Evolutionary conservation across 2,888 invertebrate species (phyloP).

Genomic region (Nasonovia ribisnigri): DNA sequence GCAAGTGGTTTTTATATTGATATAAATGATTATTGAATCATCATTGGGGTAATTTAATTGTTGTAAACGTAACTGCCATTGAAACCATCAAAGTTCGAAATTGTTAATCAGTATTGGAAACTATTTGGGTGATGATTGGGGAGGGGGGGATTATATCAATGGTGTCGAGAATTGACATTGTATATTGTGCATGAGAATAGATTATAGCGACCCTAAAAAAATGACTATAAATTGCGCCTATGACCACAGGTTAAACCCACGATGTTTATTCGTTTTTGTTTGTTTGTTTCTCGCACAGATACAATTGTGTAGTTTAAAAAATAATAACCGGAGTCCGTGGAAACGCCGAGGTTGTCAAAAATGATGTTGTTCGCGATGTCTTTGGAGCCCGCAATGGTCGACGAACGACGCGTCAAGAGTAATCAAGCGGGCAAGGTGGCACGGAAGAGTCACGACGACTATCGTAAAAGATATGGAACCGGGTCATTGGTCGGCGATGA

Average conservation of each 20-base stretch:
- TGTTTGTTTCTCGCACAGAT: conserved; percentile 49
- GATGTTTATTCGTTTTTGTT: conserved; percentile 32
- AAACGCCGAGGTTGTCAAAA: background rate
- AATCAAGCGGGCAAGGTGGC: background rate
- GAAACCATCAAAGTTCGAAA: background rate
- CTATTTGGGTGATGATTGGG: background rate
- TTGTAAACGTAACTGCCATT: background rate
- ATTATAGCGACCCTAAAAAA: background rate
- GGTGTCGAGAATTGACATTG: background rate
- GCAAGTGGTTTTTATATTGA: background rate
- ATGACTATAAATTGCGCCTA: conserved; percentile 7
- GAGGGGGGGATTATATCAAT: background rate
- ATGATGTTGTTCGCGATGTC: background rate
- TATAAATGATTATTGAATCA: background rate
- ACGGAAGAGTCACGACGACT: background rate
- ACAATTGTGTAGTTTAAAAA: conserved; percentile 1
- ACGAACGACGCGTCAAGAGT: too few relatives aligned
- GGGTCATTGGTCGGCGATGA: background rate
- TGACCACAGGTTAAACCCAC: conserved; percentile 28
- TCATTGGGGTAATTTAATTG: background rate
- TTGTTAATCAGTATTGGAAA: background rate
- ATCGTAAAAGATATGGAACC: background rate
- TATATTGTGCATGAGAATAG: background rate
- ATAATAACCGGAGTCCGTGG: background rate
- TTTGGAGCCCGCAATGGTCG: background rate